These are phyloP conservation scores for Leuciscus waleckii DNA, from an alignment of 2,797 vertebrate species.

Conservation along the genomic window DNA sequence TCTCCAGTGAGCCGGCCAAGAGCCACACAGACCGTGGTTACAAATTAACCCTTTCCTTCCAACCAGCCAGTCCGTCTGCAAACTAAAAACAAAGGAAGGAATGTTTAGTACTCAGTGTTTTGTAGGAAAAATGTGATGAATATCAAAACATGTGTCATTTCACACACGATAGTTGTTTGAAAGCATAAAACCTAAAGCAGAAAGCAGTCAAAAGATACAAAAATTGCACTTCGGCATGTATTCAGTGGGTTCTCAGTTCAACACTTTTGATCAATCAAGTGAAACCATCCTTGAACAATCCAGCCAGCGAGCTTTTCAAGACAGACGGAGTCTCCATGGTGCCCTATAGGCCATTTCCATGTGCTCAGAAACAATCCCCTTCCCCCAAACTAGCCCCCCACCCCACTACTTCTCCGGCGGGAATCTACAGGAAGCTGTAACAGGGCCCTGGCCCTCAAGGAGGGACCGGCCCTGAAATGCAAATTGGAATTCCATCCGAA, in stretches of 20 bases:
- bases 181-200: neutral
- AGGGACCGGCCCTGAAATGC: constrained; percentile 62
- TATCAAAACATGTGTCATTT: neutral
- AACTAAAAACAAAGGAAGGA: constrained; percentile 17
- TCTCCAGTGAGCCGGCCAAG: constrained; percentile 64
- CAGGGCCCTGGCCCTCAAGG: constrained; percentile 54
- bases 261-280: constrained; percentile 58
- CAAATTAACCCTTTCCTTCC: constrained; percentile 61
- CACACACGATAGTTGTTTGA: neutral
- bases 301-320: constrained; percentile 54
- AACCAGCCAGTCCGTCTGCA: neutral
- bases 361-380: constrained; percentile 51
- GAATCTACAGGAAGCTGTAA: constrained; percentile 64
- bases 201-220: constrained; percentile 26
- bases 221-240: constrained; percentile 47
- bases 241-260: constrained; percentile 39
- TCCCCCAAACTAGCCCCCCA: constrained; percentile 45
- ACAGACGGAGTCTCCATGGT: constrained; percentile 60
- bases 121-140: neutral
- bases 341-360: constrained; percentile 55
- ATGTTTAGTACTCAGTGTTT: constrained; percentile 6
- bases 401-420: constrained; percentile 40
- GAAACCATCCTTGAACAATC: constrained; percentile 60
- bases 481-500: constrained; percentile 63
- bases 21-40: constrained; percentile 45